A percentile compares a stretch with the other conserved stretches of the same genome.
phyloP scores from a whole-genome alignment of 2,888 invertebrate species.

The Mamestra brassicae region DNA sequence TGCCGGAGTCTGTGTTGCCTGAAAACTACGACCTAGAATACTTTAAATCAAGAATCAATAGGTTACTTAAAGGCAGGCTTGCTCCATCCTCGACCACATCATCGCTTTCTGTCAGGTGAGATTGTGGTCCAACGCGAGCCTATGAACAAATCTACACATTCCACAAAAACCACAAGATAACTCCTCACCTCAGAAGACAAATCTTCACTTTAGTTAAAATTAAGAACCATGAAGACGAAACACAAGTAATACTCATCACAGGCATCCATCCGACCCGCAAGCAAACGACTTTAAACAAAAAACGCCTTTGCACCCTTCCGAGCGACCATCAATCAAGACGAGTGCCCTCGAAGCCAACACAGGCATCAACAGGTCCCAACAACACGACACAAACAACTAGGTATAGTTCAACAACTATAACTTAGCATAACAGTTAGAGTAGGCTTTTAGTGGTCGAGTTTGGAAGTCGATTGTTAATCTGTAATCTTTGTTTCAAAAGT shows the following conservation, averaged over 20 bases:
- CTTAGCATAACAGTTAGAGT: background rate
- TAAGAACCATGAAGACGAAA: background rate
- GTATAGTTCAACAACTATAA: background rate
- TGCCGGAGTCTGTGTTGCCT: too few species aligned
- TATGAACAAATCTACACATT: too few species aligned
- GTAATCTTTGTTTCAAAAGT: background rate
- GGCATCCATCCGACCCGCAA: background rate
- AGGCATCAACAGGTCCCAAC: constrained; percentile 5
- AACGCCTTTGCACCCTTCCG: background rate
- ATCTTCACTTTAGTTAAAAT: background rate
- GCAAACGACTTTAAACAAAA: constrained; percentile 14
- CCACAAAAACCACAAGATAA: background rate
- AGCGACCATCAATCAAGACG: constrained; percentile 26
- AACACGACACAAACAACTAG: constrained; percentile 22
- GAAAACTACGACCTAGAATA: too few species aligned
- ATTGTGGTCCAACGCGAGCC: too few species aligned
- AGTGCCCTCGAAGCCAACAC: constrained; percentile 35
- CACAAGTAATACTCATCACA: background rate
- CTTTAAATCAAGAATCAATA: too few species aligned
- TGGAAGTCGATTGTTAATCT: constrained; percentile 3
- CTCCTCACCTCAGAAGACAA: background rate
- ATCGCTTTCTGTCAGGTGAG: too few species aligned
- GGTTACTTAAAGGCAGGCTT: too few species aligned
- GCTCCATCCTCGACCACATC: too few species aligned
- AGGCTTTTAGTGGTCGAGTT: constrained; percentile 18